Conservation (phyloP, 2,888 invertebrate species). For the Phymatocera aterrima region DNA sequence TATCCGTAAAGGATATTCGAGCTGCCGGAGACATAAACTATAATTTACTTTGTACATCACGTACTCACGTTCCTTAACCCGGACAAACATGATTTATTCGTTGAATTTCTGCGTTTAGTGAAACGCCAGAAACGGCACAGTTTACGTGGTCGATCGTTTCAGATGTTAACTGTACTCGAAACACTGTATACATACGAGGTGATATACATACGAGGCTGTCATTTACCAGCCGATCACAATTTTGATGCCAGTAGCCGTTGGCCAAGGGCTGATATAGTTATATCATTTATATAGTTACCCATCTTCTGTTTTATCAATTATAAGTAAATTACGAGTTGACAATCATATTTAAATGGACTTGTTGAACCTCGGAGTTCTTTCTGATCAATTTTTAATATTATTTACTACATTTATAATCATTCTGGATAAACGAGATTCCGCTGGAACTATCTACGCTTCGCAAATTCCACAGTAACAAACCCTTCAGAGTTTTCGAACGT, state of each 20-base stretch:
- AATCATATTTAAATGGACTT: not conserved
- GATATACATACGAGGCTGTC: not conserved
- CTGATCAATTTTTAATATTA: not conserved
- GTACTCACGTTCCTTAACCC: no score
- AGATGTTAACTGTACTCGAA: no score
- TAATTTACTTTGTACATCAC: no score
- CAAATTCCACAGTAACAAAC: not conserved
- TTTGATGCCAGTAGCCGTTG: not conserved
- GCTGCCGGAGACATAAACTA: no score
- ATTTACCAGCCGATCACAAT: not conserved
- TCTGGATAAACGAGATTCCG: not conserved
- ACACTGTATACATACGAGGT: no score
- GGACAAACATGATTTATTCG: no score
- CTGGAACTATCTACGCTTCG: not conserved
- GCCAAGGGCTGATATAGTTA: not conserved
- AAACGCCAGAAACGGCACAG: not conserved
- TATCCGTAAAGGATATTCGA: no score
- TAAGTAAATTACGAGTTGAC: not conserved
- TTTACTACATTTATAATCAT: not conserved
- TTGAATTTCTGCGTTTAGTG: no score
- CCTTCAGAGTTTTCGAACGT: no score
- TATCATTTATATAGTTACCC: not conserved
- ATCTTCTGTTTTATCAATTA: not conserved
- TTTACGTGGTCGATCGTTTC: not conserved
- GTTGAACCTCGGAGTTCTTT: not conserved